A percentile compares a stretch with the other conserved stretches of the same genome.
phyloP scores from a whole-genome alignment of 2,888 invertebrate species.

The Aphodius sticticus region DNA sequence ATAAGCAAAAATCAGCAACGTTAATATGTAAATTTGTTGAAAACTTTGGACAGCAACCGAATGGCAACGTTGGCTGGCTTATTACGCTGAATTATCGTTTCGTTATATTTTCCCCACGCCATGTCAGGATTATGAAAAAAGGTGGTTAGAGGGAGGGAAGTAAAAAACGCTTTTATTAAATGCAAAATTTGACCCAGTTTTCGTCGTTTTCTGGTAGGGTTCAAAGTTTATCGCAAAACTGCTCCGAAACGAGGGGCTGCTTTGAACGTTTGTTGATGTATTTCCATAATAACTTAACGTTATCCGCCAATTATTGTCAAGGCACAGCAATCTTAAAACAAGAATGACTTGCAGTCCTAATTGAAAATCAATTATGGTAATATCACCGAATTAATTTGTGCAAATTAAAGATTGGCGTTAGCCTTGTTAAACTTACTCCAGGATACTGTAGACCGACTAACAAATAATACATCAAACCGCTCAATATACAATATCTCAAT shows the following conservation, averaged over 20 bases:
- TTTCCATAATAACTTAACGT: not conserved
- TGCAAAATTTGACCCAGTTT: constrained; percentile 4
- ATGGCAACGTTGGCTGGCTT: not conserved
- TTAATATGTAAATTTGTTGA: not conserved
- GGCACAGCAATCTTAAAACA: not conserved
- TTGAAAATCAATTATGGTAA: not conserved
- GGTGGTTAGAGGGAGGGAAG: not conserved
- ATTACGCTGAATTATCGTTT: not conserved
- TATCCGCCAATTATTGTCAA: not conserved
- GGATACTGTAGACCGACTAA: no score
- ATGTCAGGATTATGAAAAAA: not conserved
- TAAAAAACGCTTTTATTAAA: not conserved
- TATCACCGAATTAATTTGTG: not conserved
- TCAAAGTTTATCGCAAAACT: constrained; percentile 1
- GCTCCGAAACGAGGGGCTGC: not conserved
- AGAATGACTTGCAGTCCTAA: not conserved
- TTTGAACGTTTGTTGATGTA: not conserved
- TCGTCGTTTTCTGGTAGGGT: not conserved
- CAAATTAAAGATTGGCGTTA: not conserved
- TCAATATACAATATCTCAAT: no score
- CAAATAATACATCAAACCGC: no score
- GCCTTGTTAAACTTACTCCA: no score
- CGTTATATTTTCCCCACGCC: not conserved
- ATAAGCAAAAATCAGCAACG: not conserved
- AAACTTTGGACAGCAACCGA: not conserved